Conservation (phyloP, 2,113 vertebrate species). For the Felis chaus region DNA sequence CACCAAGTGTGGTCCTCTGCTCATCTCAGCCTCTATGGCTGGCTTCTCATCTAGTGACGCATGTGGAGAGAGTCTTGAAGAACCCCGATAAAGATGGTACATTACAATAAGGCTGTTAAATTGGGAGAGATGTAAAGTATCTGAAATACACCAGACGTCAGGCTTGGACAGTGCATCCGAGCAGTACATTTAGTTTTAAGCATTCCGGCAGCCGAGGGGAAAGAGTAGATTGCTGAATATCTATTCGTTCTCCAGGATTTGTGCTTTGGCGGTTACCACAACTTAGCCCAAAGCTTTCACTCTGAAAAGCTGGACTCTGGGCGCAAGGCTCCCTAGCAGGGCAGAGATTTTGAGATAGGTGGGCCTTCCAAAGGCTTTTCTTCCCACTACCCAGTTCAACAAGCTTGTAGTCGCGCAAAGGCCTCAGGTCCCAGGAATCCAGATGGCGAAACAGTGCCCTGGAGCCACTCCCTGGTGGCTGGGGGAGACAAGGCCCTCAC, state of each 20-base stretch:
- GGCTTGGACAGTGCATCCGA: background rate
- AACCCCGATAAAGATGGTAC: rapidly evolving
- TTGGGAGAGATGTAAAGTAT: background rate
- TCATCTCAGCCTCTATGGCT: background rate
- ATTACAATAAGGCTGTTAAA: background rate
- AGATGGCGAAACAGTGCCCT: background rate
- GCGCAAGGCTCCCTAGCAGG: no score
- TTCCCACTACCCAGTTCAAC: background rate
- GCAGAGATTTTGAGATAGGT: background rate
- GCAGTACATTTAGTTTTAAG: background rate
- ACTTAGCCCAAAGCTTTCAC: background rate
- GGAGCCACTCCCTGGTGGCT: background rate
- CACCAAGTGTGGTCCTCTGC: background rate
- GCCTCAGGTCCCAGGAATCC: background rate
- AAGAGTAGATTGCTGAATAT: background rate
- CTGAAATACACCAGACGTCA: background rate
- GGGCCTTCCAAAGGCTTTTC: background rate
- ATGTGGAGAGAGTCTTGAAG: background rate
- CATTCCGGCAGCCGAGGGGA: no score
- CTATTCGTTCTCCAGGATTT: background rate
- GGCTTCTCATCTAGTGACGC: background rate
- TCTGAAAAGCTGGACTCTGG: background rate
- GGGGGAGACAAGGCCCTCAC: background rate
- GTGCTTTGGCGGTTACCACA: background rate
- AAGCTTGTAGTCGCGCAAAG: no score